Percentiles rank a stretch among this genome's conserved stretches.
Evolutionary conservation across 2,888 invertebrate genomes (phyloP).

Genomic region (Hydriomena furcata): DNA sequence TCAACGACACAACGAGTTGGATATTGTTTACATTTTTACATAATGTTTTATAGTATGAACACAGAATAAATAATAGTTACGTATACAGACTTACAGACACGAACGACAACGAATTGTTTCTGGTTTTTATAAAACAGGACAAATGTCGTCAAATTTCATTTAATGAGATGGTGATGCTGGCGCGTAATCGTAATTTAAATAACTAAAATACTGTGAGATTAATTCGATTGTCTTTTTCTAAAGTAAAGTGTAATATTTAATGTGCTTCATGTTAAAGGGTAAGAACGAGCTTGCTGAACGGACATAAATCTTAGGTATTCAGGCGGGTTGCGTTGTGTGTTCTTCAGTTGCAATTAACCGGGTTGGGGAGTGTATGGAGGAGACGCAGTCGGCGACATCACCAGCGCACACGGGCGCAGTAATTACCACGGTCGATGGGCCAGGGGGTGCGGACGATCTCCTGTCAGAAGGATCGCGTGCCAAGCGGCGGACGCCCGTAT

Average conservation of each 20-base stretch:
- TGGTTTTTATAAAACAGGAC: too few relatives aligned
- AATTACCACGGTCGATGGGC: conserved; percentile 74
- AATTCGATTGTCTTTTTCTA: too few relatives aligned
- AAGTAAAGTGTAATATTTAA: too few relatives aligned
- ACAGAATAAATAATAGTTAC: too few relatives aligned
- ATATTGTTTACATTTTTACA: conserved; percentile 28
- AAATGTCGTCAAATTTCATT: too few relatives aligned
- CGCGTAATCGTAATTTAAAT: too few relatives aligned
- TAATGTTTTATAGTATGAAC: too few relatives aligned
- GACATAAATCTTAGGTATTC: conserved; percentile 21
- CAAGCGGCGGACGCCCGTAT: conserved; percentile 73
- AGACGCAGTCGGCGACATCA: conserved; percentile 69
- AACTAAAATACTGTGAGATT: too few relatives aligned
- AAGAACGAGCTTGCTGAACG: neutral
- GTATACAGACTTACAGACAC: too few relatives aligned
- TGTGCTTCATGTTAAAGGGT: neutral
- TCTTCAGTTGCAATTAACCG: conserved; percentile 42
- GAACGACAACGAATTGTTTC: too few relatives aligned
- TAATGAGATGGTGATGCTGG: too few relatives aligned
- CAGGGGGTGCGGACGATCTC: conserved; percentile 73
- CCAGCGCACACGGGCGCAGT: conserved; percentile 73
- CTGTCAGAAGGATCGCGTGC: conserved; percentile 81
- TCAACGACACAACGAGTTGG: conserved; percentile 38
- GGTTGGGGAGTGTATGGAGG: conserved; percentile 34
- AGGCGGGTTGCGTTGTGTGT: conserved; percentile 13